Evolutionary conservation across 2,113 vertebrate species (phyloP).

Genomic region (Rissa tridactyla): DNA sequence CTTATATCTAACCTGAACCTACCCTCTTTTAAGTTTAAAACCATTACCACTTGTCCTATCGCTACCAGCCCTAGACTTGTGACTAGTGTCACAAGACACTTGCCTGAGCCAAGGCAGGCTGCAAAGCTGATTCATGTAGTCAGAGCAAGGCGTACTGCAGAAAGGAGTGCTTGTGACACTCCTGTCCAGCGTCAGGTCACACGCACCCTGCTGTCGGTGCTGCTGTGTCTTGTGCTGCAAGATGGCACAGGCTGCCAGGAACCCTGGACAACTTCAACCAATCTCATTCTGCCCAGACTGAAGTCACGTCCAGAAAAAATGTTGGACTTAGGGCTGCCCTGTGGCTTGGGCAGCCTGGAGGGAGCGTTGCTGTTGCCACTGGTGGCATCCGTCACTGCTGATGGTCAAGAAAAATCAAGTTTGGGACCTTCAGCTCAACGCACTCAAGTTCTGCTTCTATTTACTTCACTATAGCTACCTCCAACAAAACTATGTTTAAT

Average conservation of each 20-base stretch:
- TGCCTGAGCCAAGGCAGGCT: background rate
- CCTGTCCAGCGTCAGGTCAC: background rate
- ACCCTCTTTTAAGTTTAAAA: background rate
- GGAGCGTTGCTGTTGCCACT: background rate
- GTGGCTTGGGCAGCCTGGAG: background rate
- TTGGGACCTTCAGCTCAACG: background rate
- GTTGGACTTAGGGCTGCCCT: background rate
- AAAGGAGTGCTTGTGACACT: background rate
- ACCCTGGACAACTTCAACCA: background rate
- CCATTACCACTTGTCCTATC: background rate
- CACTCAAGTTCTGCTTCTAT: background rate
- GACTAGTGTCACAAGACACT: background rate
- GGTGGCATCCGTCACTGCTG: background rate
- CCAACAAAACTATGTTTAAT: background rate
- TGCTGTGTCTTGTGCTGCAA: background rate
- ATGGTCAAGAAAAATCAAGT: background rate
- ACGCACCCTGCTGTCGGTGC: rapidly evolving
- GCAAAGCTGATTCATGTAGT: background rate
- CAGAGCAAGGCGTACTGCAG: background rate
- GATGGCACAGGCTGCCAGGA: background rate
- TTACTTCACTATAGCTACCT: background rate
- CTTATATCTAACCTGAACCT: background rate
- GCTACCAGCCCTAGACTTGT: background rate
- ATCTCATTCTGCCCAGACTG: background rate
- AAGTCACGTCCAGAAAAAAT: background rate